Conservation (phyloP, 2,888 invertebrate genomes). For the Machimus atricapillus region DNA sequence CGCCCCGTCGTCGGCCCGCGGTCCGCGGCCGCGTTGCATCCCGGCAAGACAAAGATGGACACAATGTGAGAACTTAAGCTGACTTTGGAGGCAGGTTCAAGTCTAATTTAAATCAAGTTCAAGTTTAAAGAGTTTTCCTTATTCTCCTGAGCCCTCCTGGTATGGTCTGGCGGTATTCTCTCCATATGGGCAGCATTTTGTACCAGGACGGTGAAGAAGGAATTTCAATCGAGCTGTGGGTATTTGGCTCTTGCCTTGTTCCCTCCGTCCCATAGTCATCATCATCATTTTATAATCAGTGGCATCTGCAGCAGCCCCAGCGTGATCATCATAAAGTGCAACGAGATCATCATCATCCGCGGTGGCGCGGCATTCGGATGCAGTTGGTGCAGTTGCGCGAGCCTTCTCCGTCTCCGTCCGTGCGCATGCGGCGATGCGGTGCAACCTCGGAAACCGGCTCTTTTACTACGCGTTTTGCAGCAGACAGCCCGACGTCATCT, state of each 20-base stretch:
- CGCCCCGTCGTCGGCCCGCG: not conserved
- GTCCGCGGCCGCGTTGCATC: not conserved
- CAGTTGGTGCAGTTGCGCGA: not conserved
- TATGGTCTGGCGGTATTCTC: slow-evolving; percentile 46
- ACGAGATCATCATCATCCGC: slow-evolving; percentile 45
- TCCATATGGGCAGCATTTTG: slow-evolving; percentile 45
- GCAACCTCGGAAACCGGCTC: slow-evolving; percentile 29
- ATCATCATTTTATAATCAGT: slow-evolving; percentile 46
- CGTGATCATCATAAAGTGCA: slow-evolving; percentile 45
- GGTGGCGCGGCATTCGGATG: not conserved
- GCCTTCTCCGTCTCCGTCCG: not conserved
- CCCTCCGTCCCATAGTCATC: slow-evolving; percentile 37
- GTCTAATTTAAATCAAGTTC: slow-evolving; percentile 47
- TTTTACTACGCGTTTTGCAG: slow-evolving; percentile 11
- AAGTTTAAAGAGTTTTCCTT: slow-evolving; percentile 40
- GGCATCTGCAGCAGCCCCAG: slow-evolving; percentile 43
- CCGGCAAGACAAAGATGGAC: slow-evolving; percentile 29
- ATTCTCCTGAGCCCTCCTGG: slow-evolving; percentile 42
- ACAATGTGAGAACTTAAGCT: slow-evolving; percentile 34
- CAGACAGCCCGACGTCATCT: slow-evolving; percentile 47
- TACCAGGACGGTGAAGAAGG: slow-evolving; percentile 31
- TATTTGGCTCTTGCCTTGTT: slow-evolving; percentile 12
- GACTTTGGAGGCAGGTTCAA: slow-evolving; percentile 44
- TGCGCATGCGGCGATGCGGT: not conserved
- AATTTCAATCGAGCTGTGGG: slow-evolving; percentile 37